Conservation (phyloP, 2,113 vertebrate genomes). For the Chlamydotis undulata region DNA sequence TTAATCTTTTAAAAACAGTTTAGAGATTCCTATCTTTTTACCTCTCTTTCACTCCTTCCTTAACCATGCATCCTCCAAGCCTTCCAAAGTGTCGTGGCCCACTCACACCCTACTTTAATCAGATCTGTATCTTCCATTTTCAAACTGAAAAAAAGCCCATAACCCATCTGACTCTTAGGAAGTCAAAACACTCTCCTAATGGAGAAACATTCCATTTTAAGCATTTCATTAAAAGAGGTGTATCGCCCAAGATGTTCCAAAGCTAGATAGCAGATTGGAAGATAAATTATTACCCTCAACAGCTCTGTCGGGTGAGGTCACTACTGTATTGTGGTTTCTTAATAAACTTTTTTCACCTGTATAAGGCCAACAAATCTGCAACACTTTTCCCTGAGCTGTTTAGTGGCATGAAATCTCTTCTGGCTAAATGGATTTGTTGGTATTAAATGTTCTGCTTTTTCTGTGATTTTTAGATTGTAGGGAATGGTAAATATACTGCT, state of each 20-base stretch:
- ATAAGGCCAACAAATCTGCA: not conserved
- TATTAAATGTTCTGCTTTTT: not conserved
- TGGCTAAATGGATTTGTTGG: not conserved
- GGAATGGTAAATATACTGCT: not conserved
- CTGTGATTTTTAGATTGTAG: not conserved
- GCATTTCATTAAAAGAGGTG: not conserved
- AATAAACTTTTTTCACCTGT: not conserved
- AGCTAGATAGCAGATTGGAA: conserved; percentile 5
- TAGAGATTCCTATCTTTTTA: not conserved
- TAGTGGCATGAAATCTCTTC: not conserved
- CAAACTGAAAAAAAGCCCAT: not conserved
- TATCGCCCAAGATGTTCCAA: not conserved
- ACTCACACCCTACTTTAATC: not conserved
- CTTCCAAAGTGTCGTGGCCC: not conserved
- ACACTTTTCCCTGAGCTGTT: not conserved
- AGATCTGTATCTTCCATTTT: not conserved
- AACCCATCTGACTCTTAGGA: not conserved
- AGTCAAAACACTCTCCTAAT: not conserved
- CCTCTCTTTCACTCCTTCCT: not conserved
- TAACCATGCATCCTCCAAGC: not conserved
- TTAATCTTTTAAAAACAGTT: not conserved
- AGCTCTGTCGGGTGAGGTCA: not conserved
- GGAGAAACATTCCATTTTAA: not conserved
- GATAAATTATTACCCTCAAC: not conserved
- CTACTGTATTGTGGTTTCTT: not conserved